Evolutionary conservation across 1,140 invertebrate species (phyloP), one percentile per base, ranked within the genome.

Genomic region (Berghia stephanieae): DNA sequence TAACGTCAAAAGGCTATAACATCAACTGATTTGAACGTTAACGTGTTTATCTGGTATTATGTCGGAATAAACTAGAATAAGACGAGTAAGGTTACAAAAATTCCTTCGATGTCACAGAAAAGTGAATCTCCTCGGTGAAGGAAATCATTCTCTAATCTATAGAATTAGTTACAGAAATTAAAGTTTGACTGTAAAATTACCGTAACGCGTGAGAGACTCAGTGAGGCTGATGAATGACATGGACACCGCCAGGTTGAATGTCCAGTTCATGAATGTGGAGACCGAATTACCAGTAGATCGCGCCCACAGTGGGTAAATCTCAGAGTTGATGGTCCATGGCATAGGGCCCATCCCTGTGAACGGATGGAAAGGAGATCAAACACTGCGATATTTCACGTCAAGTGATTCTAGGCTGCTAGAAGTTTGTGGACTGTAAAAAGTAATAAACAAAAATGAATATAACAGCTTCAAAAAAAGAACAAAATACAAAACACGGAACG

Each of bases 281-380:
- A 92, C 86, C n/a, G 91, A 89, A 75, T 89, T 92, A 46, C 92
- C 92, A 1, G 90, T 90, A 78, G 91, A 89, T 72, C 93, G 83
- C 10, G 92, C 91, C 93, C 92, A 93, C 36, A 91, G 83, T 13
- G 93, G 92, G 84, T 92, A 93, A 60, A 93, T 92, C 85, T 93
- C 92, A 24, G 92, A 91, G 83, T 93, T 93, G 16, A 93, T 90
- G 3, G 92, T 92, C 93, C 92, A 93, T 49, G 93, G 92, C 90
- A 93, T 92, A 27, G 92, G 92, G 16, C 92, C 92, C 91, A 92
- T 92, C 36, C 92, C 91, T 91, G 78, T 27, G 82, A 80, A 5
- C 16, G 4, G 66, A 46, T 3, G 68, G 43, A 44, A n/a, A n/a
- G n/a, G n/a, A n/a, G n/a, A n/a, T n/a, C n/a, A n/a, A n/a, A n/a